Evolutionary conservation across 2,797 vertebrate genomes (phyloP).

Genomic region (Ptychadena robeensis): DNA sequence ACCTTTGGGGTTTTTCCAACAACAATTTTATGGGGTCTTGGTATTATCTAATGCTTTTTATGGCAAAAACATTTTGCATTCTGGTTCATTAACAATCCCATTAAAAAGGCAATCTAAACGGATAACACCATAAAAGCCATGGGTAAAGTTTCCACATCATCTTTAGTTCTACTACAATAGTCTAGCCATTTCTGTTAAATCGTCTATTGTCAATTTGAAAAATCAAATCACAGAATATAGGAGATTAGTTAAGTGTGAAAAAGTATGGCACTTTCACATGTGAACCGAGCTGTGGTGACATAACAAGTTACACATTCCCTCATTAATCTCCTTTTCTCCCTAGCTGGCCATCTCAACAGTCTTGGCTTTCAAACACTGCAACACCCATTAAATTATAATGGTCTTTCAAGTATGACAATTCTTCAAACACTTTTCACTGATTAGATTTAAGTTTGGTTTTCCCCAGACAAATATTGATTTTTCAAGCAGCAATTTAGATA

Average conservation of each 20-base stretch:
- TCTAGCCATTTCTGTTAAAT: too few species aligned
- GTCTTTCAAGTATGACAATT: slow-evolving; percentile 53
- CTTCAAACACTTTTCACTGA: slow-evolving; percentile 48
- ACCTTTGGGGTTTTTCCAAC: too few species aligned
- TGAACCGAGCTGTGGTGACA: background rate
- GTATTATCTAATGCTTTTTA: too few species aligned
- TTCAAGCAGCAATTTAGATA: slow-evolving; percentile 47
- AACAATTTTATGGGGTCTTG: too few species aligned
- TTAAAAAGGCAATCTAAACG: too few species aligned
- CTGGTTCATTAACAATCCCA: too few species aligned
- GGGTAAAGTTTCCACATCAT: too few species aligned
- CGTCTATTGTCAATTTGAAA: too few species aligned
- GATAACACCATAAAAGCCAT: too few species aligned
- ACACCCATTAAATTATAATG: slow-evolving; percentile 44
- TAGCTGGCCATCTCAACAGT: slow-evolving; percentile 17
- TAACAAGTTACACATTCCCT: background rate
- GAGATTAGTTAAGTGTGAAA: background rate
- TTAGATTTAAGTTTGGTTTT: slow-evolving; percentile 40
- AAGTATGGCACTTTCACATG: background rate
- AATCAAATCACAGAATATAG: too few species aligned
- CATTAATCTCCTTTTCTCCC: slow-evolving; percentile 10
- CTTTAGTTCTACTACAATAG: too few species aligned
- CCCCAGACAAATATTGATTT: slow-evolving; percentile 45
- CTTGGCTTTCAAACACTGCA: slow-evolving; percentile 36
- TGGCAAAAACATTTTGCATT: too few species aligned